Evolutionary conservation across 2,888 invertebrate species (phyloP), one percentile per base, ranked within the genome.

Genomic region (Galeopsomyia nigrocyanea): DNA sequence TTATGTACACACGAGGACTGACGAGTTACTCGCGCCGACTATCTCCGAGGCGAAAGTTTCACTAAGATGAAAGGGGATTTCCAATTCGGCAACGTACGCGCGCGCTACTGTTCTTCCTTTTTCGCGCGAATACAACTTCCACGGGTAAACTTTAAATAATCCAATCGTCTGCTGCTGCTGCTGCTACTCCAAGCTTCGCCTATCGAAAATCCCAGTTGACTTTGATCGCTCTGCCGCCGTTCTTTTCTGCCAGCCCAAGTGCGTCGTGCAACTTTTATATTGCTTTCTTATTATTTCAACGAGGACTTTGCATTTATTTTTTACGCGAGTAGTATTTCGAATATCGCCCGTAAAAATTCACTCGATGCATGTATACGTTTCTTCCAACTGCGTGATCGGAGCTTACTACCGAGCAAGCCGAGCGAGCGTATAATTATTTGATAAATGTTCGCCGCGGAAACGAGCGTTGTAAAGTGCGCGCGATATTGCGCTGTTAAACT

Each of bases 131-230:
- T 3, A 21, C 26, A 63, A 63, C 53, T 70, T 57, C 21, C 50
- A 3, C 46, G 55, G 21, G 57, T 46, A 77, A 79, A 79, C 75
- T 79, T 80, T 77, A 78, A 79, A 79, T 79, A 79, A 80, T 78
- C 74, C 76, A 77, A 78, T 79, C 69, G 62, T 39, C 50, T 17
- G 16, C n/a, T 9, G 39, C 39, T 39, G 7, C 39, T 39, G 1
- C 39, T 39, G 39, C 31, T 10, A 10, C 6, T 17, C 16, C 17
- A 57, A n/a, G 56, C n/a, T 65, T 69, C 56, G 60, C 26, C 26
- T 60, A 71, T 74, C 68, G 73, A 70, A 58, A 75, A 63, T 56
- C 56, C 63, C 46, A 66, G 74, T 49, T 58, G 68, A 57, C 65
- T 57, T 65, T 49, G 70, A 68, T 75, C 68, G 70, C 62, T 75